phyloP scores from a whole-genome alignment of 2,888 invertebrate genomes.

The Cantharis lateralis region DNA sequence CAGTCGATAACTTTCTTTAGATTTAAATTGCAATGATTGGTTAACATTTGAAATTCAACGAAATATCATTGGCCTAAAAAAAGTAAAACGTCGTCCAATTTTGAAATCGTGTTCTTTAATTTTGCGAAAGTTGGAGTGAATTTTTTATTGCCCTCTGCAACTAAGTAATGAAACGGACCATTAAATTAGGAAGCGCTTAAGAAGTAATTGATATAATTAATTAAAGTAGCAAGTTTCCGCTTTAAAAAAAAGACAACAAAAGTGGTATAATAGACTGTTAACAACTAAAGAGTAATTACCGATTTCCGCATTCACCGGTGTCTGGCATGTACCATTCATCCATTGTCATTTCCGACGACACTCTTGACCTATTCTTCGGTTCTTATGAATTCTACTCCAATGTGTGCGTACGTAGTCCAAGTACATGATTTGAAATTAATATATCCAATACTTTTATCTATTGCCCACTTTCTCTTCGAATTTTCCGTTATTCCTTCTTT shows the following conservation, averaged over 20 bases:
- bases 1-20: too few species aligned
- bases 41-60: too few species aligned
- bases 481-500: constrained; percentile 10
- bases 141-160: not conserved
- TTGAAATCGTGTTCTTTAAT: not conserved
- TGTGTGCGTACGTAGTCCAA: constrained; percentile 1
- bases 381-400: constrained; percentile 20
- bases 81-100: too few species aligned
- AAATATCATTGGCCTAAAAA: too few species aligned
- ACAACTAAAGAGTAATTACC: constrained; percentile 18
- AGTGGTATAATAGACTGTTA: constrained; percentile 17
- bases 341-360: constrained; percentile 21
- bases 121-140: not conserved
- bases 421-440: constrained; percentile 9
- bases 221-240: not conserved
- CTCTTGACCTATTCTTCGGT: constrained; percentile 24
- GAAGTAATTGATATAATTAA: not conserved
- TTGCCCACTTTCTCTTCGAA: constrained; percentile 22
- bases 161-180: not conserved
- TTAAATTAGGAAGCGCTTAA: not conserved
- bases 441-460: constrained; percentile 17
- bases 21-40: too few species aligned
- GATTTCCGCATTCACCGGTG: constrained; percentile 24
- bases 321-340: constrained; percentile 8
- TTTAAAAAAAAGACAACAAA: constrained; percentile 1